Evolutionary conservation across 1,140 invertebrate species (phyloP), one percentile per base, ranked within the genome.

Genomic region (Lepidurus couesii): DNA sequence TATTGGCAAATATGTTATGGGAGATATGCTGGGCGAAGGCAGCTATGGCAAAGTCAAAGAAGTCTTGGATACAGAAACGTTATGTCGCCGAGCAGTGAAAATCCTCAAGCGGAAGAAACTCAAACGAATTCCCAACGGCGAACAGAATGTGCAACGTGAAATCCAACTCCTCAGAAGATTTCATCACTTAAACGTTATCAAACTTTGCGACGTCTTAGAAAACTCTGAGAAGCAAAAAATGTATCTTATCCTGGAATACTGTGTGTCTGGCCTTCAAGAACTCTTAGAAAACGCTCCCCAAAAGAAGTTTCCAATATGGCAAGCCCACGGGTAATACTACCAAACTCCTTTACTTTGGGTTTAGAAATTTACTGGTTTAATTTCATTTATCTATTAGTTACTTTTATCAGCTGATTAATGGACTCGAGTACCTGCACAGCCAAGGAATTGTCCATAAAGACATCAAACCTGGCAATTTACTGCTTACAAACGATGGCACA

Each of bases 361-460:
- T 24, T 78, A 77, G 9, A 13, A 7, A 44, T 11, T 34, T 5
- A 79, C 26, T 13, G 13, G 26, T 26, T 74, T 26, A 21, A 7
- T 34, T 34, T 13, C 1, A 74, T 21, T 78, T 76, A 74, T 76
- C 75, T 85, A 84, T 42, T 83, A 90, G 90, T 53, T 99, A 99
- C 87, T 99, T 99, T 85, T 89, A 87, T 81, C 98, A 99, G 85
- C 86, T 99, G 47, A 87, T 99, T 45, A 92, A 97, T 84, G 98
- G 98, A 2, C 86, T 99, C 82, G 95, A 98, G 84, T 99, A 99
- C 87, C 88, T 99, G 80, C 98, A 99, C 86, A 92, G 94, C 81
- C 92, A 93, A 86, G 91, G 97, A 75, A 94, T 99, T 26, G 91
- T 99, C 80, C 98, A 99, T 85, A 99, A 99, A 87, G 98, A 99